Evolutionary conservation across 1,140 invertebrate species (phyloP).

Genomic region (Myzus persicae): DNA sequence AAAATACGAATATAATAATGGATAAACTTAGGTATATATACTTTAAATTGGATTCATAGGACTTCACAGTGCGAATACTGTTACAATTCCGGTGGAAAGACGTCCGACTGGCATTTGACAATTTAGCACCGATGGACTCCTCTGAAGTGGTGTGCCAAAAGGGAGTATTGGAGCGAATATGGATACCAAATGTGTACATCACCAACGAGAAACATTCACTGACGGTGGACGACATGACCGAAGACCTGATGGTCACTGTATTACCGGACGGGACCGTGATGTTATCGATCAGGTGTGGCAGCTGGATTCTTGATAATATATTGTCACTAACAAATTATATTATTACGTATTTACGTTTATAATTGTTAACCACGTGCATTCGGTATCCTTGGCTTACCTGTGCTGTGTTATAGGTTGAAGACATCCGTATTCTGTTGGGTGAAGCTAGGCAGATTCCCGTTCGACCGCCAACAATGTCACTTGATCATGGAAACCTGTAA

Average conservation of each 20-base stretch:
- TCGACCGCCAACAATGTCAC: slow-evolving; percentile 80
- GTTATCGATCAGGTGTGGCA: slow-evolving; percentile 70
- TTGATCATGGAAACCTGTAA: slow-evolving; percentile 83
- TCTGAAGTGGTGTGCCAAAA: slow-evolving; percentile 73
- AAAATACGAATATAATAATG: too few relatives aligned
- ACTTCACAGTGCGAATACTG: slow-evolving; percentile 81
- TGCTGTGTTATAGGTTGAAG: slow-evolving; percentile 70
- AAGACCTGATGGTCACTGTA: slow-evolving; percentile 78
- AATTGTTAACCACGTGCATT: background rate
- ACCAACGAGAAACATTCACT: slow-evolving; percentile 79
- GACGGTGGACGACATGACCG: slow-evolving; percentile 69
- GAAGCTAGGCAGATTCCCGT: slow-evolving; percentile 84
- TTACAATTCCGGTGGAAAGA: slow-evolving; percentile 79
- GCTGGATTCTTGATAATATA: background rate
- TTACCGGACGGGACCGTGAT: slow-evolving; percentile 77
- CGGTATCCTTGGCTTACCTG: background rate
- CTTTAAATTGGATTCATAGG: slow-evolving; percentile 65
- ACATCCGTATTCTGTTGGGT: slow-evolving; percentile 80
- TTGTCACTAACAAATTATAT: background rate
- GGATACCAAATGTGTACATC: slow-evolving; percentile 81
- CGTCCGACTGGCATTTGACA: slow-evolving; percentile 70
- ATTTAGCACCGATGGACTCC: slow-evolving; percentile 70
- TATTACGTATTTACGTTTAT: background rate
- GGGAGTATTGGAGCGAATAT: slow-evolving; percentile 74
- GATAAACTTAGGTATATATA: background rate